A percentile compares a stretch with the other conserved stretches of the same genome.
Conservation (phyloP, 2,888 invertebrate genomes). For the Erebia palarica region DNA sequence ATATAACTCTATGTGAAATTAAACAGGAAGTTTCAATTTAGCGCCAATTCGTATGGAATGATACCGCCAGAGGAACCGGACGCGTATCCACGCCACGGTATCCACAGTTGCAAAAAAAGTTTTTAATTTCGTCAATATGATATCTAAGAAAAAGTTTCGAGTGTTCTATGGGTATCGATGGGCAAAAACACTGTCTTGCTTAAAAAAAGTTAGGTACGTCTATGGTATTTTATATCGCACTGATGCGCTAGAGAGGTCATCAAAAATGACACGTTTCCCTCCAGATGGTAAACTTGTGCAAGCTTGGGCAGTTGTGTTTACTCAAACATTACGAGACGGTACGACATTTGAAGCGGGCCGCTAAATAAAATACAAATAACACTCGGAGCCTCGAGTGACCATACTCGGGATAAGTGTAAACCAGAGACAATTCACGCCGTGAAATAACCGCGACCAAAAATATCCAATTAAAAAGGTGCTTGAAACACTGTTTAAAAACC, state of each 20-base stretch:
- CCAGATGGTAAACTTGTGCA: conserved; percentile 79
- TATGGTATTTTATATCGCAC: neutral
- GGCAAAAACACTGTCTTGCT: neutral
- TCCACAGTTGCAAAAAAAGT: conserved; percentile 47
- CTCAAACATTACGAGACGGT: conserved; percentile 80
- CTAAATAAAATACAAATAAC: conserved; percentile 80
- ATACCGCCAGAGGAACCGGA: conserved; percentile 62
- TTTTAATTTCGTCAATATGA: conserved; percentile 2
- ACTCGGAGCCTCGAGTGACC: conserved; percentile 63
- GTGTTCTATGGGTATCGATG: conserved; percentile 44
- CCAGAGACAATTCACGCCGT: conserved; percentile 66
- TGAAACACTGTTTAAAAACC: conserved; percentile 66
- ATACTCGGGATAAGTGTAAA: conserved; percentile 61
- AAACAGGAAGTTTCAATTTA: conserved; percentile 80
- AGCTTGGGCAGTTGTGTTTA: conserved; percentile 72
- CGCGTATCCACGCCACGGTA: conserved; percentile 52
- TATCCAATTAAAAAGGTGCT: conserved; percentile 75
- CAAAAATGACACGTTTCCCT: conserved; percentile 76
- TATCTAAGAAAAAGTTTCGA: conserved; percentile 3
- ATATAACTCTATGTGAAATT: conserved; percentile 68
- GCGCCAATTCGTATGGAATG: conserved; percentile 77
- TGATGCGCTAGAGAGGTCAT: conserved; percentile 47
- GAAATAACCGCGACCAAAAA: conserved; percentile 72
- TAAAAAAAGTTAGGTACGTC: neutral
- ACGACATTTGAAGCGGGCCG: conserved; percentile 79